These are phyloP conservation scores for Dicyrtomina minuta DNA, from an alignment of 2,888 invertebrate species.

Conservation along the genomic window DNA sequence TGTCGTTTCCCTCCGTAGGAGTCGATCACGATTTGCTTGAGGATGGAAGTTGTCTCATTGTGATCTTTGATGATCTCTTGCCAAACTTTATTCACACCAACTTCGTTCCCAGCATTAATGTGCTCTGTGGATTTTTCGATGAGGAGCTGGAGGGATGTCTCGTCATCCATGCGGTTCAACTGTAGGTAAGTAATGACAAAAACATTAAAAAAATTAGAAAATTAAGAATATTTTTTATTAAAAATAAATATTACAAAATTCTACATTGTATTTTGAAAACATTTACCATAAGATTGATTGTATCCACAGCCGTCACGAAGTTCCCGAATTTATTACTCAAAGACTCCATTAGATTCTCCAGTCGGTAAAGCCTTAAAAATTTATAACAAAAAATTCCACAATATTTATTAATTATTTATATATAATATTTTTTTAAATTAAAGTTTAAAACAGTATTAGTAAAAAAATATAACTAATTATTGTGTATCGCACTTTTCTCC, in stretches of 20 bases:
- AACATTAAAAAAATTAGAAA: not conserved
- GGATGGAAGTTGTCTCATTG: slow-evolving; percentile 4
- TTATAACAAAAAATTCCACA: too few relatives aligned
- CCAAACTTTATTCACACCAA: slow-evolving; percentile 18
- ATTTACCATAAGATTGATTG: not conserved
- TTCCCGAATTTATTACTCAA: slow-evolving; percentile 18
- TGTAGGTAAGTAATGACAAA: not conserved
- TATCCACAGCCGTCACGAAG: slow-evolving; percentile 13
- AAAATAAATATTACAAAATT: too few relatives aligned
- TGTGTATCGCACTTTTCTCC: too few relatives aligned
- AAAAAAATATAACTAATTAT: too few relatives aligned
- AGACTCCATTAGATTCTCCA: slow-evolving; percentile 9
- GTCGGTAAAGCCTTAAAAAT: not conserved
- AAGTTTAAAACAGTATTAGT: too few relatives aligned
- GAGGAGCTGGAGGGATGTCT: not conserved
- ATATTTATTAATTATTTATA: too few relatives aligned
- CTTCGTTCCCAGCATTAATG: slow-evolving; percentile 20
- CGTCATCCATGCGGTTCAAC: slow-evolving; percentile 19
- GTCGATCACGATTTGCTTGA: slow-evolving; percentile 17
- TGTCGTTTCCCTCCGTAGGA: slow-evolving; percentile 21
- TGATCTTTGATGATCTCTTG: slow-evolving; percentile 5
- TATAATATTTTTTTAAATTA: too few relatives aligned
- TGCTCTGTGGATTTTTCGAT: slow-evolving; percentile 14
- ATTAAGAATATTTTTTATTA: not conserved
- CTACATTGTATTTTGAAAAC: not conserved